These are phyloP conservation scores for Pterobdella sp. DNA, from an alignment of 2,888 invertebrate species.

Conservation along the genomic window DNA sequence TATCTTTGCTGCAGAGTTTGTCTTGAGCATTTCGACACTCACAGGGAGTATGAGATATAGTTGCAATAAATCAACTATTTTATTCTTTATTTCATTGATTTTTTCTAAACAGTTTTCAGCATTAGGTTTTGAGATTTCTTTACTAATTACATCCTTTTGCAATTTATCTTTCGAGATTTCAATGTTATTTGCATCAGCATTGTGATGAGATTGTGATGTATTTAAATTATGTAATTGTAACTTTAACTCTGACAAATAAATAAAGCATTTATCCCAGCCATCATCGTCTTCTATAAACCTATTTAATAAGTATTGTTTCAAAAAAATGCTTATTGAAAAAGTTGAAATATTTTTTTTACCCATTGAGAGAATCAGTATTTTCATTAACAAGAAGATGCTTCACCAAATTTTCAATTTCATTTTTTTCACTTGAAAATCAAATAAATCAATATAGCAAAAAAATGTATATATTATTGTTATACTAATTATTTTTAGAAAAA, in stretches of 20 bases:
- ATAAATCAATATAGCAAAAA: background rate
- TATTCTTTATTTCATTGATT: background rate
- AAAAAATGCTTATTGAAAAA: too few relatives aligned
- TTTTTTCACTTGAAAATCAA: too few relatives aligned
- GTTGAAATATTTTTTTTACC: background rate
- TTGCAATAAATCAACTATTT: constrained; percentile 70
- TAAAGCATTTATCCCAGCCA: background rate
- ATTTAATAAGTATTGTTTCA: too few relatives aligned
- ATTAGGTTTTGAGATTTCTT: background rate
- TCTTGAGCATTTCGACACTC: constrained; percentile 77
- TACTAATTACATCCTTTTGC: background rate
- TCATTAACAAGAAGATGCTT: background rate
- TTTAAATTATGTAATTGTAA: background rate
- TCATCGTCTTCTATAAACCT: background rate
- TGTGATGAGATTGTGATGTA: background rate
- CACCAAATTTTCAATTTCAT: too few relatives aligned
- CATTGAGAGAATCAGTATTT: background rate
- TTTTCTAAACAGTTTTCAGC: background rate
- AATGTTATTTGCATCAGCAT: background rate
- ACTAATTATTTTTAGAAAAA: background rate
- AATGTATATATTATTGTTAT: background rate
- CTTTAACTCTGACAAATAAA: background rate
- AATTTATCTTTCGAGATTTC: background rate
- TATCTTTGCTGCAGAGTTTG: constrained; percentile 82
- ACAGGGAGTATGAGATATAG: constrained; percentile 78